phyloP scores from a whole-genome alignment of 2,888 invertebrate genomes.

The Julus scandinavius region DNA sequence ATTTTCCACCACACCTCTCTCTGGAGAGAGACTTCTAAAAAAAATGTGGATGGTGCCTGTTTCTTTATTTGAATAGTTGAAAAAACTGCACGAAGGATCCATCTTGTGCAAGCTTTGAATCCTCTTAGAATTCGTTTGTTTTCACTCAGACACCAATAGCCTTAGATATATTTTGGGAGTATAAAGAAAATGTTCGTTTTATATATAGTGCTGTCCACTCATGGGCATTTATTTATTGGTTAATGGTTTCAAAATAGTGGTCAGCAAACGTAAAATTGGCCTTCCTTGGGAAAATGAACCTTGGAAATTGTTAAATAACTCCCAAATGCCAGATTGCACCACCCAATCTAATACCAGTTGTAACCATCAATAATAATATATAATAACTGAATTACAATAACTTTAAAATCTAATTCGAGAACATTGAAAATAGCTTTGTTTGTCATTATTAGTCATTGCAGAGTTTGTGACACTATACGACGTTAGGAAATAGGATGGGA shows the following conservation, averaged over 20 bases:
- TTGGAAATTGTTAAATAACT: neutral
- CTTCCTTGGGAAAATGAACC: neutral
- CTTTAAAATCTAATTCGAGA: neutral
- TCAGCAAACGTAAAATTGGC: neutral
- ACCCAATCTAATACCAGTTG: neutral
- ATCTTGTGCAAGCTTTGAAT: neutral
- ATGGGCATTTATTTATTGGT: conserved; percentile 12
- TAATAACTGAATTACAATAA: too few species aligned
- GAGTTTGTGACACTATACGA: neutral
- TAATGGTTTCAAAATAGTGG: neutral
- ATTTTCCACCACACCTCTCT: conserved; percentile 17
- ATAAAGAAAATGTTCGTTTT: neutral
- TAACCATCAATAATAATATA: neutral
- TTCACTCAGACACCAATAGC: neutral
- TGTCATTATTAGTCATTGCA: neutral
- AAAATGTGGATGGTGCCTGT: conserved; percentile 14
- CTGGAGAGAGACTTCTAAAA: neutral
- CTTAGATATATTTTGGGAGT: neutral
- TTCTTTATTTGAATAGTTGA: conserved; percentile 31
- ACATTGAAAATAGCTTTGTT: neutral
- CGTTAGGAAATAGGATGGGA: too few species aligned
- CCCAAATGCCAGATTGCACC: neutral
- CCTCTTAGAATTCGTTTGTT: conserved; percentile 26
- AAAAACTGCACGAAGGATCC: neutral
- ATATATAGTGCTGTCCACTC: conserved; percentile 24